Evolutionary conservation across 2,797 vertebrate genomes (phyloP).

Genomic region (Girardinus metallicus): DNA sequence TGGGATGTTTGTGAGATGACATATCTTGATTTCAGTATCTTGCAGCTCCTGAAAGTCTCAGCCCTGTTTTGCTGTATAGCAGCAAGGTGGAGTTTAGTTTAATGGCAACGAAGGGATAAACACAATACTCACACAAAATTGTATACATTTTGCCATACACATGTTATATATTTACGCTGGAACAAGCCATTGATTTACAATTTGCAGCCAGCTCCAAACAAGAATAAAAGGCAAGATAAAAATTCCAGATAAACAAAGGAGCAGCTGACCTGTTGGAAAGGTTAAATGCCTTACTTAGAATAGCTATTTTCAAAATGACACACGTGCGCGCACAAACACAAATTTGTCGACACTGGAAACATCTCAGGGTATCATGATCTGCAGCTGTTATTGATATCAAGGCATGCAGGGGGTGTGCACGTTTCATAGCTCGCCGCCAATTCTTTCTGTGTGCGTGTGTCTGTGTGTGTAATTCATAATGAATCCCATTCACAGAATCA

Average conservation of each 20-base stretch:
- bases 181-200: slow-evolving; percentile 6
- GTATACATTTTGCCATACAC: neutral
- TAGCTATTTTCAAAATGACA: slow-evolving; percentile 18
- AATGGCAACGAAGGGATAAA: slow-evolving; percentile 4
- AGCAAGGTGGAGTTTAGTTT: slow-evolving; percentile 38
- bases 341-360: slow-evolving; percentile 44
- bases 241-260: slow-evolving; percentile 10
- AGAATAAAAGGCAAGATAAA: slow-evolving; percentile 1
- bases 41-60: slow-evolving; percentile 29
- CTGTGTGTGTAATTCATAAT: slow-evolving; percentile 71
- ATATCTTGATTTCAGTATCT: slow-evolving; percentile 45
- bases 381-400: slow-evolving; percentile 82
- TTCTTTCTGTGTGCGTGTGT: slow-evolving; percentile 46
- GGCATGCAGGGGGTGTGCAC: slow-evolving; percentile 56
- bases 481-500: slow-evolving; percentile 81
- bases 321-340: slow-evolving; percentile 6
- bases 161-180: neutral
- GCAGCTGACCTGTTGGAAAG: slow-evolving; percentile 7
- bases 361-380: slow-evolving; percentile 56
- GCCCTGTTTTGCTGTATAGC: slow-evolving; percentile 26
- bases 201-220: slow-evolving; percentile 10
- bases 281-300: slow-evolving; percentile 30
- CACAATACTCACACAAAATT: slow-evolving; percentile 5
- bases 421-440: slow-evolving; percentile 68
- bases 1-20: slow-evolving; percentile 46